These are phyloP conservation scores for Camponotus vicinus DNA, from an alignment of 1,140 invertebrate species.

Conservation along the genomic window DNA sequence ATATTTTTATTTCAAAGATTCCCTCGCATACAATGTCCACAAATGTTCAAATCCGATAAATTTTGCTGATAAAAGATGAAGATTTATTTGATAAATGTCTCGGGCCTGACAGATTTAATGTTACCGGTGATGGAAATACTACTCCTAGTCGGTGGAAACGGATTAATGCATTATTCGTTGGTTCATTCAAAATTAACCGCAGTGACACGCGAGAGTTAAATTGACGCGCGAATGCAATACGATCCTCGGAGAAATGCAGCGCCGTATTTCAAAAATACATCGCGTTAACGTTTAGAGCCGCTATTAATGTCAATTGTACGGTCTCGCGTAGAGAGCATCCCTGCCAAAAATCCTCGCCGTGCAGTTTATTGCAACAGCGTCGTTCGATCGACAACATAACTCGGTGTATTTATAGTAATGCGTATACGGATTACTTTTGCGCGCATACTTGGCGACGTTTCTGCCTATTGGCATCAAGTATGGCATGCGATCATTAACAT, in stretches of 20 bases:
- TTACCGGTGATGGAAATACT: slow-evolving; percentile 23
- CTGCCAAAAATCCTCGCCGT: slow-evolving; percentile 19
- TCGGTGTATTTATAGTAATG: slow-evolving; percentile 41
- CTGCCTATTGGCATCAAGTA: slow-evolving; percentile 2
- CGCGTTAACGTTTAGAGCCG: slow-evolving; percentile 4
- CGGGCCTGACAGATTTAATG: background rate
- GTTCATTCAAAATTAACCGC: slow-evolving; percentile 26
- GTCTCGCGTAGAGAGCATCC: background rate
- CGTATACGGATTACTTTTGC: background rate
- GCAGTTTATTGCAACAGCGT: background rate
- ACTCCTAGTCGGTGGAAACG: background rate
- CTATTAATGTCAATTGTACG: slow-evolving; percentile 36
- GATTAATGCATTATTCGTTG: slow-evolving; percentile 22
- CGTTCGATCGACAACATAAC: background rate
- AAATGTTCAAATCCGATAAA: background rate
- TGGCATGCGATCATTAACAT: background rate
- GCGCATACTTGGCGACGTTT: slow-evolving; percentile 1
- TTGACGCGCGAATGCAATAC: slow-evolving; percentile 10
- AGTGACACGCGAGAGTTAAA: background rate
- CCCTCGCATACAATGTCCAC: background rate
- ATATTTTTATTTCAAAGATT: background rate
- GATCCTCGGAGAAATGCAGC: background rate
- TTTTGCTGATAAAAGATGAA: background rate
- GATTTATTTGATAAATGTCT: slow-evolving; percentile 30
- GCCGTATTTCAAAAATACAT: slow-evolving; percentile 20